These are phyloP conservation scores for Zaprionus lineosus DNA, from an alignment of 2,888 invertebrate species.

Conservation along the genomic window DNA sequence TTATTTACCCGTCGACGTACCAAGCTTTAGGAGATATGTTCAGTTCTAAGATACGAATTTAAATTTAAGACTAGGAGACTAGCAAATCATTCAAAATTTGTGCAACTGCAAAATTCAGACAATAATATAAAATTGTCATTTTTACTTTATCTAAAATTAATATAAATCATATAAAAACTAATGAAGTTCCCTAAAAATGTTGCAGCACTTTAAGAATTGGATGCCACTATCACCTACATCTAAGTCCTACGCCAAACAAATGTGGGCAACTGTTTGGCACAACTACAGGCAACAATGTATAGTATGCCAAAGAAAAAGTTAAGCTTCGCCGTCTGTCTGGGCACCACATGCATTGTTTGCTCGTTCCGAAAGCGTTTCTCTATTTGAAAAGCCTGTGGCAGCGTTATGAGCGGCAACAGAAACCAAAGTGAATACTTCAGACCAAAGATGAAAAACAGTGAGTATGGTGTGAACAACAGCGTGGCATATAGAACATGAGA, in stretches of 20 bases:
- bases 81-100: conserved; percentile 47
- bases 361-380: conserved; percentile 93
- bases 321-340: conserved; percentile 93
- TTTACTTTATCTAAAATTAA: conserved; percentile 38
- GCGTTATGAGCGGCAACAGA: conserved; percentile 92
- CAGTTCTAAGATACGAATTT: conserved; percentile 51
- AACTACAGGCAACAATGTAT: conserved; percentile 92
- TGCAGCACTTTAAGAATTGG: conserved; percentile 45
- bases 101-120: conserved; percentile 46
- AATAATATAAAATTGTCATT: conserved; percentile 31
- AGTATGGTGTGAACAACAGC: conserved; percentile 94
- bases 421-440: conserved; percentile 94
- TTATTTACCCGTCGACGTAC: conserved; percentile 1
- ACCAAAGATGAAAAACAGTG: conserved; percentile 92
- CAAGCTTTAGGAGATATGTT: conserved; percentile 50
- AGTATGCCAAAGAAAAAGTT: conserved; percentile 95
- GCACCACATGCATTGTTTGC: conserved; percentile 91
- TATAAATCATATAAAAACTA: conserved; percentile 35
- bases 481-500: conserved; percentile 95
- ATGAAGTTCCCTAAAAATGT: conserved; percentile 67
- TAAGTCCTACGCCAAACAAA: conserved; percentile 76
- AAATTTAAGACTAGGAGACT: conserved; percentile 43
- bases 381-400: conserved; percentile 94
- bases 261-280: conserved; percentile 86
- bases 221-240: conserved; percentile 17